Percentiles rank a stretch among this genome's conserved stretches.
Evolutionary conservation across 92 coral and sea anemone genomes (phyloP).

Genomic region (Parazoanthus atlanticus): DNA sequence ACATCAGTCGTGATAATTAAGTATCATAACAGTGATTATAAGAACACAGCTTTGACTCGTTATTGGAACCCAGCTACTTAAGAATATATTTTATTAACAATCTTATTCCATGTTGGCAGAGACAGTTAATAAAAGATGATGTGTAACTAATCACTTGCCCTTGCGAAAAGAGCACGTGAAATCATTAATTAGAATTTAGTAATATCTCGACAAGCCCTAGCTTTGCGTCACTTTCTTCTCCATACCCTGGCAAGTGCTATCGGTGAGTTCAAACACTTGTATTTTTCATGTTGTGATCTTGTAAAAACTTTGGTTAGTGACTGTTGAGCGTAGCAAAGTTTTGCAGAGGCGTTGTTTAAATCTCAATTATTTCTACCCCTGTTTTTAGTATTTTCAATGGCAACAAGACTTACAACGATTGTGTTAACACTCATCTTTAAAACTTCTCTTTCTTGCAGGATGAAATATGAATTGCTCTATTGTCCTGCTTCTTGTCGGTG

Average conservation of each 20-base stretch:
- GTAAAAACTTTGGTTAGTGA: neutral
- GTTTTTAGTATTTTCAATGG: no score
- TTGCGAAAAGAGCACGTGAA: neutral
- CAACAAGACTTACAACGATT: neutral
- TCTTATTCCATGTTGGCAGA: neutral
- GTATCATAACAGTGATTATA: no score
- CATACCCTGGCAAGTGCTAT: neutral
- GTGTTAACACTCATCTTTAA: neutral
- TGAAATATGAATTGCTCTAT: neutral
- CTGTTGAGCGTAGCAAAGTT: neutral
- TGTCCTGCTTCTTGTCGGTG: neutral
- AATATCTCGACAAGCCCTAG: neutral
- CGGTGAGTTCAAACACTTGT: neutral
- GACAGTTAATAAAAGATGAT: neutral
- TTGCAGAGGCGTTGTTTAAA: neutral
- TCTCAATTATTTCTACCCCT: neutral
- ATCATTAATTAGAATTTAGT: neutral
- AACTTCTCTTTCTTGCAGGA: slow-evolving; percentile 12
- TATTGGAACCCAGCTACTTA: neutral
- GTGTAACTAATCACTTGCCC: neutral
- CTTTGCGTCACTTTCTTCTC: neutral
- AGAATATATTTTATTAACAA: neutral
- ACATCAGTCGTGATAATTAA: neutral
- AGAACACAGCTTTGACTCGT: neutral
- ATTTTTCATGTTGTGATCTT: neutral